Base-by-base conservation (phyloP, 1,140 invertebrate genomes). In the Diorhabda sublineata region DNA sequence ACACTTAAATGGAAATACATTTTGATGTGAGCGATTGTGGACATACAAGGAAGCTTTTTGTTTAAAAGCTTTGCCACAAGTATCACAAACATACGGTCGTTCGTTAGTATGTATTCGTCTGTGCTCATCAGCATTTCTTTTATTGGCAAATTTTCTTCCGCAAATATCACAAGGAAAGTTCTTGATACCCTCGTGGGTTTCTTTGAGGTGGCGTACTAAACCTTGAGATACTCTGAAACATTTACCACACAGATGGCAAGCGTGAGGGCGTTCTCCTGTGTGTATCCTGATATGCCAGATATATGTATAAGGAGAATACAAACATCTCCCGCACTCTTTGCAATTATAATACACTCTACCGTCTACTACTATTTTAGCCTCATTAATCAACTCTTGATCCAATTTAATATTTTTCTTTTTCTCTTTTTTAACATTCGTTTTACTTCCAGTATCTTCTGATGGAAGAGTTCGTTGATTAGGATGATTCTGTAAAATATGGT, bases 221-320 rank as follows among this genome's bases (percentile, higher is more conserved):
- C 88, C 87, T 75, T 86, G 83, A 3, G 85, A 84, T 9, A 88
- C 84, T 26, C 88, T 82, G 78, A 92, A 93, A 67, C 88, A 87
- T 76, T 91, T 92, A 0, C 89, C 90, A 76, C 91, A 93, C 2
- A 90, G 78, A 69, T 88, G 85, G 75, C 92, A 93, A 43, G 87
- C 86, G 75, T 86, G 92, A 2, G 89, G 88, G 67, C 89, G 85
- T 77, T 92, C 90, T 8, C 90, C 89, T 2, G 88, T 90, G 79
- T 92, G 90, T 44, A 88, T 88, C 3, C 86, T 81, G 71, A 83
- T 81, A 69, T 90, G 89, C 78, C 83, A 86, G 9, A 85, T 75
- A 74, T 86, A 88, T 0, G 87, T 87, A 67, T 88, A 87, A 0
- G 85, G 79, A 2, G 87, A 86, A 70, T 84, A 84, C 42, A 90